phyloP scores from a whole-genome alignment of 1,140 invertebrate species.

The Solenopsis fugax region DNA sequence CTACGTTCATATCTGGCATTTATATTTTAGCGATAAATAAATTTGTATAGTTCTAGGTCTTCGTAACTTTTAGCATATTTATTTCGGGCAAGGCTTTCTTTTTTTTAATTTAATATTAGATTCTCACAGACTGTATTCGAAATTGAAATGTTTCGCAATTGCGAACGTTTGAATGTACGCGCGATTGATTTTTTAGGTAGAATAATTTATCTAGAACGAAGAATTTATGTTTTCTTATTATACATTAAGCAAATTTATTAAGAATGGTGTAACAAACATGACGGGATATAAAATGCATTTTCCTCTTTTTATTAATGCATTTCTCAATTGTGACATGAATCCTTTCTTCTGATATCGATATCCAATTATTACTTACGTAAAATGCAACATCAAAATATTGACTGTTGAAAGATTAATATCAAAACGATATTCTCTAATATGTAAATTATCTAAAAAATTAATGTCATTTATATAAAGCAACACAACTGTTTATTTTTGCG shows the following conservation, averaged over 20 bases:
- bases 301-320: conserved; percentile 36
- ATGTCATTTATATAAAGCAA: not conserved
- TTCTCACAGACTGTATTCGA: conserved; percentile 39
- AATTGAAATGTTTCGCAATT: conserved; percentile 30
- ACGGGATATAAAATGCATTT: conserved; percentile 52
- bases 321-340: conserved; percentile 42
- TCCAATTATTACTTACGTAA: conserved; percentile 18
- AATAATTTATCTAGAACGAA: conserved; percentile 48
- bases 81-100: conserved; percentile 63
- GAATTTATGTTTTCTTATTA: conserved; percentile 25
- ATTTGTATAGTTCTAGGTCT: conserved; percentile 52
- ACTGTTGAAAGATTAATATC: not conserved
- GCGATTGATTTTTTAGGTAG: conserved; percentile 14
- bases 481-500: not conserved
- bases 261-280: conserved; percentile 12
- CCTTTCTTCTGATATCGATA: conserved; percentile 57
- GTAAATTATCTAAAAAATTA: conserved; percentile 9
- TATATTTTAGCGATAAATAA: conserved; percentile 43
- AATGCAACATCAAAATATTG: not conserved
- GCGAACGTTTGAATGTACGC: not conserved
- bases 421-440: not conserved
- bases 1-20: conserved; percentile 66
- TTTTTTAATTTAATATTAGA: conserved; percentile 56
- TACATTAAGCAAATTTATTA: conserved; percentile 11
- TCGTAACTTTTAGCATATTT: conserved; percentile 68